Conservation (phyloP, 2,888 invertebrate genomes). For the Mythimna albipuncta region DNA sequence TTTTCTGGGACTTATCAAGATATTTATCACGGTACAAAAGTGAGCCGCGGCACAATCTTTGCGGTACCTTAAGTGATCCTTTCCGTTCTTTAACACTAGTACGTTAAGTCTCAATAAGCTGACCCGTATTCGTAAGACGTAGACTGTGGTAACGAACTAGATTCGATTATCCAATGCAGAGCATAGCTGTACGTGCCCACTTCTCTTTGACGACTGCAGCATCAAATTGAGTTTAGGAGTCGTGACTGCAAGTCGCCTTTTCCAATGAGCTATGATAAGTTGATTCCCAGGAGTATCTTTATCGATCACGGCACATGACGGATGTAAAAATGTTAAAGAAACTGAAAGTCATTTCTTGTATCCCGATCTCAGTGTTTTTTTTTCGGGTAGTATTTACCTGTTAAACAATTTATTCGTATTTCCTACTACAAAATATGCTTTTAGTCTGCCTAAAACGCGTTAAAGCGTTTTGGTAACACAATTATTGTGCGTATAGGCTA, state of each 20-base stretch:
- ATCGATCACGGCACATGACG: too few relatives aligned
- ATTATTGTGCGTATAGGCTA: too few relatives aligned
- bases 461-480: too few relatives aligned
- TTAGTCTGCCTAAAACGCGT: too few relatives aligned
- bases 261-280: conserved; percentile 4
- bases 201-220: conserved; percentile 33
- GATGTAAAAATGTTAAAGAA: not conserved
- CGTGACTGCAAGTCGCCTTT: conserved; percentile 13
- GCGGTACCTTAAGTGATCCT: not conserved
- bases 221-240: conserved; percentile 41
- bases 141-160: conserved; percentile 30
- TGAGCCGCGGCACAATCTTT: too few relatives aligned
- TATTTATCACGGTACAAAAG: too few relatives aligned
- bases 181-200: conserved; percentile 3
- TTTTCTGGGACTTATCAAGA: too few relatives aligned
- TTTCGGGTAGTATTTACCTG: too few relatives aligned
- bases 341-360: not conserved
- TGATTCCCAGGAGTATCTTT: not conserved
- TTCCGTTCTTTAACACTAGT: not conserved
- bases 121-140: conserved; percentile 14
- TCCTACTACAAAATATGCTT: too few relatives aligned
- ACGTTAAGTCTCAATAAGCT: not conserved
- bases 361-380: too few relatives aligned
- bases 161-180: conserved; percentile 45
- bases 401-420: too few relatives aligned